phyloP scores from a whole-genome alignment of 2,888 invertebrate genomes.

The Mantis religiosa region DNA sequence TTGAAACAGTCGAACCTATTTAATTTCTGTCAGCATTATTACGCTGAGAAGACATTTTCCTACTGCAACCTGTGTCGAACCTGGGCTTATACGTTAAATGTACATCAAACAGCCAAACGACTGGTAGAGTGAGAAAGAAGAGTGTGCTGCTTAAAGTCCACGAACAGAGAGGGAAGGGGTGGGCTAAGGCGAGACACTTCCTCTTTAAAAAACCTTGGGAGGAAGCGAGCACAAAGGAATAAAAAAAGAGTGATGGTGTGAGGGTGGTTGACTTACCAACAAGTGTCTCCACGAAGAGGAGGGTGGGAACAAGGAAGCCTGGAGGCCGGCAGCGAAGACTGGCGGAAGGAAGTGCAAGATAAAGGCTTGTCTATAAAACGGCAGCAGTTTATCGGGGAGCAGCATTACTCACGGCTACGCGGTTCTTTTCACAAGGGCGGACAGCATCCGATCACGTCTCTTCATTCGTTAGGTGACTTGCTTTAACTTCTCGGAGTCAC shows the following conservation, averaged over 20 bases:
- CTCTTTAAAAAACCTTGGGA: constrained; percentile 19
- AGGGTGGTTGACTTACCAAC: constrained; percentile 36
- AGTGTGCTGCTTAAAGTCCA: neutral
- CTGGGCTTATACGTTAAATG: neutral
- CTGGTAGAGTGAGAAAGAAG: neutral
- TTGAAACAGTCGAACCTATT: no score
- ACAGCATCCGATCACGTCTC: neutral
- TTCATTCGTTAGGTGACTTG: neutral
- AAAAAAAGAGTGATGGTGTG: neutral
- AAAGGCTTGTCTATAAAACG: neutral
- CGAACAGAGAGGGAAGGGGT: neutral
- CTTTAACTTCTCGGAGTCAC: neutral
- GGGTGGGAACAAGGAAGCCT: constrained; percentile 29
- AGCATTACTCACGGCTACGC: constrained; percentile 19
- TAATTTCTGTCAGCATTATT: no score
- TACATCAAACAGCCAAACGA: neutral
- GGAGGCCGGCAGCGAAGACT: constrained; percentile 31
- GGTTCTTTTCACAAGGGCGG: neutral
- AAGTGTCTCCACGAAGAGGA: constrained; percentile 36
- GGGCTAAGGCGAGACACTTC: neutral
- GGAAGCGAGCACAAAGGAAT: constrained; percentile 18
- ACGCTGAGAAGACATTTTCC: neutral
- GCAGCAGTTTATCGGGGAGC: neutral
- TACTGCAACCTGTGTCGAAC: neutral
- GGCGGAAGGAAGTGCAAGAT: neutral